These are phyloP conservation scores for Miopithecus talapoin DNA, from an alignment of 2,797 vertebrate species.

Conservation along the genomic window DNA sequence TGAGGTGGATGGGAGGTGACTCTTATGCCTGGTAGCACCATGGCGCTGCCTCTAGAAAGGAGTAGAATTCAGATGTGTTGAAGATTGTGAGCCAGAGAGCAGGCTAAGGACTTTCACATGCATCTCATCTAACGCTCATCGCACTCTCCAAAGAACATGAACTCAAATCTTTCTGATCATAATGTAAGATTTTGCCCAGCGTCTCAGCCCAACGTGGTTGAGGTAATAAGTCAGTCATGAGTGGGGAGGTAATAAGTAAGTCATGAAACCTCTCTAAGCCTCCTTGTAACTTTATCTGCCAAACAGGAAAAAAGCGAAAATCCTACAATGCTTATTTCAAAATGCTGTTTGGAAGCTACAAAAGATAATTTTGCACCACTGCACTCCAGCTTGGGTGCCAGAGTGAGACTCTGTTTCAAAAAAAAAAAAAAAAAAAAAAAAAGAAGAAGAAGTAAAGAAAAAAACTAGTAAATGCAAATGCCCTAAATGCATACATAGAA, in stretches of 20 bases:
- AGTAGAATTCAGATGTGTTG: not conserved
- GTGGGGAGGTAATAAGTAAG: not conserved
- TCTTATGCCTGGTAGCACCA: rapidly evolving
- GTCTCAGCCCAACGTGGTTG: not conserved
- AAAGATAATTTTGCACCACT: not conserved
- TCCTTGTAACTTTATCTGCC: not conserved
- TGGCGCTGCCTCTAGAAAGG: not conserved
- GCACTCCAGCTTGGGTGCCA: not conserved
- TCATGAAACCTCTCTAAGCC: not conserved
- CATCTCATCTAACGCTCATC: not conserved
- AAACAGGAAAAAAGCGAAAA: not conserved
- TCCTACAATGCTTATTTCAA: not conserved
- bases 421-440: no score
- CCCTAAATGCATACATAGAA: not conserved
- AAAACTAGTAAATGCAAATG: not conserved
- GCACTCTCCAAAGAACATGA: not conserved
- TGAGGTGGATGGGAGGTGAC: not conserved
- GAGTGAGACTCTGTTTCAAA: not conserved
- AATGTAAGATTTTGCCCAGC: not conserved
- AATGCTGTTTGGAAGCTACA: not conserved
- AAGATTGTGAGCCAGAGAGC: not conserved
- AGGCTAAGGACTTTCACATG: not conserved
- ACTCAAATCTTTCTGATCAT: not conserved
- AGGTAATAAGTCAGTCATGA: not conserved
- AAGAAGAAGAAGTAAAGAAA: not conserved